Base-by-base conservation (phyloP, 2,797 vertebrate genomes). In the Takifugu rubripes region DNA sequence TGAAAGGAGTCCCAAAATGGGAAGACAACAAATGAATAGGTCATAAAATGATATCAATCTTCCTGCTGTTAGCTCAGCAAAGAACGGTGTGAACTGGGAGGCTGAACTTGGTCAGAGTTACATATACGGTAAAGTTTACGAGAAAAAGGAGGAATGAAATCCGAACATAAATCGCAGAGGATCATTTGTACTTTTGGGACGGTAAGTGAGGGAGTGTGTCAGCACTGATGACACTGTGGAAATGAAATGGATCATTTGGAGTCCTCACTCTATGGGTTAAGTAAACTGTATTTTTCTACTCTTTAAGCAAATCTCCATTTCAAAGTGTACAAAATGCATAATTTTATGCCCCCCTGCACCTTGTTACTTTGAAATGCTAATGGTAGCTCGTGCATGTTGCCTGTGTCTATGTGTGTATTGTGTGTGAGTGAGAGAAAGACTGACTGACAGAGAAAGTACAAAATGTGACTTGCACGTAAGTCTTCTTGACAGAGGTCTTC, bases 351-450 rank as follows among this genome's bases (percentile, higher is more conserved):
- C 84, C 59, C 59, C 69, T 78, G 72, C 79, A 83, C 80, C 73
- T 80, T 72, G 71, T 72, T 74, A 80, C 84, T 88, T 89, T 87
- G 79, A 87, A 87, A 88, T 88, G 88, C 63, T 84, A 90, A 88
- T 87, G 70, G 52, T 40, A 64, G 71, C 71, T 74, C 52, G 40
- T 52, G 69, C 57, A 64, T 49, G 26, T 46, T 62, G 24, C 6
- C 46, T 53, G 54, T 31, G 54, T 44, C 42, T 54, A 7, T 31
- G 59, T 54, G 65, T 21, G 52, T 49, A 40, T 49, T 27, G 40
- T 44, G 56, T 68, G 65, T 24, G 45, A 15, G 45, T 24, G 45
- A 24, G 54, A 24, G 29, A 4, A 61, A 4, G 12, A 27, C 48
- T 29, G 48, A 46, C 49, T 44, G 52, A 24, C 29, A 16, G 26